Base-by-base conservation (phyloP, 2,113 vertebrate genomes). In the Microcebus tavaratra region DNA sequence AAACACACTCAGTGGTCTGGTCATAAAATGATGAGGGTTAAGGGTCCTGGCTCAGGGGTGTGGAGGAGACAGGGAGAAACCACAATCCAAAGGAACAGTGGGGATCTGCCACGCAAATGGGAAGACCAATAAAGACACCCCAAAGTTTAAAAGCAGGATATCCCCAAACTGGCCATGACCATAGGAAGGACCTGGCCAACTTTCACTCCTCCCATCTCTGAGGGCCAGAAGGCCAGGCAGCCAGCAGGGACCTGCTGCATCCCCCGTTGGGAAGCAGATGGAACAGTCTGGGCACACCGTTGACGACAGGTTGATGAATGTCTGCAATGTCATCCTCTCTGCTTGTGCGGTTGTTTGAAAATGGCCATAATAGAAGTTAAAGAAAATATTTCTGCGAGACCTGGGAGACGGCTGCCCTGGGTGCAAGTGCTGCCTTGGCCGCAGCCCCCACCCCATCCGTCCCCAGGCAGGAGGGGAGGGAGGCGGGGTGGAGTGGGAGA, bases 241-340 rank as follows among this genome's bases (percentile, higher is more conserved):
- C 9, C 27, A 36, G 14, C 14, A 34, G 34, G 31, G 6, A 3
- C 13, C 72, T 29, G 39, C 23, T 27, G 42, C 25, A 8, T 42
- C 48, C 45, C 29, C 25, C 1, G 1, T 23, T 6, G 0, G 10
- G 10, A 39, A 72, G 9, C 34, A 31, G 12, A 48, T 6, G 15
- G 3, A 29, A 59, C 1, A 23, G 25, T 29, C 70, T 68, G 0
- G 27, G 78, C 14, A 20, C 65, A 59, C 10, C 9, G 29, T 5
- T 59, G 39, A 27, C 5, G 76, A 45, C 0, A 0, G 10, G 23
- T 17, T 73, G 23, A 20, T 29, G 80, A 57, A 10, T 48, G 8
- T 55, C 15, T 2, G 8, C 2, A 23, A 61, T 3, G 23, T 31
- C 55, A 36, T 29, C 50, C 42, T 83, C 23, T 73, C 50, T 10